Base-by-base conservation (phyloP, 2,888 invertebrate genomes). In the Cataglyphis livida region DNA sequence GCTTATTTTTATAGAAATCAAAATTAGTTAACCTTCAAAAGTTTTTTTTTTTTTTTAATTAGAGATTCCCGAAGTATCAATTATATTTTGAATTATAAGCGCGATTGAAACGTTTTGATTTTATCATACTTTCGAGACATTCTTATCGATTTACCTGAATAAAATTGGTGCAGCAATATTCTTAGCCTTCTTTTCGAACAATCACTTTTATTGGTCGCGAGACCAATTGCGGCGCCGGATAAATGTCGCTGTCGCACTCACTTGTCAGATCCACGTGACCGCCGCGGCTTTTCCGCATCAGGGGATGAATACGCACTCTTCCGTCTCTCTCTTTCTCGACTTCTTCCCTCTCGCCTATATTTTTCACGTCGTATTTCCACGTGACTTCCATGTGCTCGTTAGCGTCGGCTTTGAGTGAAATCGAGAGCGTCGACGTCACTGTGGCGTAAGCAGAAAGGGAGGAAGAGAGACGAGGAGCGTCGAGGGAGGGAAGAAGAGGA, bases 301-400 rank as follows among this genome's bases (percentile, higher is more conserved):
- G 18, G 79, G 79, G 76, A 68, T 79, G 64, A 84, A 61, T 59
- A 61, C 44, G 85, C 38, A 28, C n/a, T 65, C 48, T n/a, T 51
- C 48, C 18, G 18, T 18, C 18, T 18, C n/a, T 51, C 48, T 51
- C 48, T n/a, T n/a, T 7, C 51, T 48, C 51, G 21, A 28, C 21
- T 65, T 35, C 48, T 18, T 18, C 18, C 18, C 48, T 48, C 48
- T 35, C 66, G 32, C 88, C 70, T 62, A 65, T 73, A 75, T 76
- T 85, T 84, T 70, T 84, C 87, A 81, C 86, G 71, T 87, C 87
- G 87, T 88, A 87, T 90, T 93, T 94, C 93, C 94, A 94, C 94
- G 94, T 94, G 94, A 94, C 93, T 94, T 93, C 93, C 94, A 93
- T 92, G 93, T 91, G 92, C 94, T 94, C 94, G 94, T 94, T 94